phyloP scores from a whole-genome alignment of 2,113 vertebrate species.

The Cairina moschata region DNA sequence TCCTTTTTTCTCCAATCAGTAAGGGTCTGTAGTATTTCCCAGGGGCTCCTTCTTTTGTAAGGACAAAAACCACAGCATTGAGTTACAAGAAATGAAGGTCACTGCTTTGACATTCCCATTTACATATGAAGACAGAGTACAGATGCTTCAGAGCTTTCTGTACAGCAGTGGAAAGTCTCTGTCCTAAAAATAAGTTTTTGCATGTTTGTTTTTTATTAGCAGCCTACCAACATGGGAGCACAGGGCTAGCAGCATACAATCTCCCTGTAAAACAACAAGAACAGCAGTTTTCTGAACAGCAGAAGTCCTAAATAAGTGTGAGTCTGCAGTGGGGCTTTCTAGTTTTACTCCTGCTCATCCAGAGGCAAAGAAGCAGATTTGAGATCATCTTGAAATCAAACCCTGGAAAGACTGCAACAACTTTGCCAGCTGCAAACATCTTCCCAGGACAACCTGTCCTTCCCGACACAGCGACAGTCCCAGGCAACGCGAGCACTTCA shows the following conservation, averaged over 20 bases:
- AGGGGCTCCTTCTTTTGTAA: background rate
- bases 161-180: background rate
- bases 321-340: background rate
- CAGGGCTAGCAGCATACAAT: background rate
- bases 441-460: background rate
- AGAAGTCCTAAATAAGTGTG: background rate
- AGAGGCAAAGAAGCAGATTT: background rate
- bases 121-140: background rate
- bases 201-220: background rate
- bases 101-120: background rate
- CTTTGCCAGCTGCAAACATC: background rate
- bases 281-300: background rate
- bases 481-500: background rate
- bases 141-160: background rate
- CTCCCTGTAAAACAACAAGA: background rate
- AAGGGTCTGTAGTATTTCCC: background rate
- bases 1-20: background rate
- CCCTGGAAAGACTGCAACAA: background rate
- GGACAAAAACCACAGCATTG: background rate
- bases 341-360: background rate
- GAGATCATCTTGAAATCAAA: background rate
- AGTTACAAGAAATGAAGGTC: conserved; percentile 28
- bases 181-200: background rate
- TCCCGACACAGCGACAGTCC: background rate
- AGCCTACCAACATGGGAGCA: background rate